phyloP scores from a whole-genome alignment of 1,140 invertebrate species.

The Drosophila sulfurigaster region DNA sequence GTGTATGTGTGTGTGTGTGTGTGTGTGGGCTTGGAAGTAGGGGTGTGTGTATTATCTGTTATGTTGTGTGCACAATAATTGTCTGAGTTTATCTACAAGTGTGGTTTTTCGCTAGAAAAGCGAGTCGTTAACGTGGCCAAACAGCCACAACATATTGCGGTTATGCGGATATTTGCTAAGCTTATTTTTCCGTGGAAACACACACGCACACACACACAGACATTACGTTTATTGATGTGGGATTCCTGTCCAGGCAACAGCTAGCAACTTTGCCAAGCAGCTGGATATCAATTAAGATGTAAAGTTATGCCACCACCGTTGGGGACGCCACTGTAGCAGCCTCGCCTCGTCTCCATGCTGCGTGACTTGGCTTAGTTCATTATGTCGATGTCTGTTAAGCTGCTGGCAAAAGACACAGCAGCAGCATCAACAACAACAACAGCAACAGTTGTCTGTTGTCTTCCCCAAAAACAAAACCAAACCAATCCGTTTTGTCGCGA shows the following conservation, averaged over 20 bases:
- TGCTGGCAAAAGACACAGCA: neutral
- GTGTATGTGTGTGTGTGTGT: neutral
- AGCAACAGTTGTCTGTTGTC: conserved; percentile 40
- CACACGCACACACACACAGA: neutral
- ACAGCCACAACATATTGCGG: conserved; percentile 29
- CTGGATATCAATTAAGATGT: conserved; percentile 52
- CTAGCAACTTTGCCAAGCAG: conserved; percentile 20
- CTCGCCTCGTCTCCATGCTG: neutral
- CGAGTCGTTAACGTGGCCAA: conserved; percentile 28
- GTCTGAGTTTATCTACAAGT: conserved; percentile 26
- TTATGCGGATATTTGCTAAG: conserved; percentile 28
- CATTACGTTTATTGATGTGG: conserved; percentile 17
- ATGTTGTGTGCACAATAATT: conserved; percentile 11
- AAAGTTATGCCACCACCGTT: conserved; percentile 33
- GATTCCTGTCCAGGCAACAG: conserved; percentile 1
- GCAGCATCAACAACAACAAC: neutral
- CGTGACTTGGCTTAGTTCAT: conserved; percentile 29
- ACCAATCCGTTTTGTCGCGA: conserved; percentile 8
- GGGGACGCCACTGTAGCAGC: neutral
- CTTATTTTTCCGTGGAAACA: conserved; percentile 16
- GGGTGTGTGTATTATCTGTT: conserved; percentile 6
- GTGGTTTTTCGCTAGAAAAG: conserved; percentile 21
- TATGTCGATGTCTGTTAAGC: conserved; percentile 3
- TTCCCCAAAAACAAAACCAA: neutral
- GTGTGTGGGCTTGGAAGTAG: neutral